Conservation (phyloP, 2,113 vertebrate genomes). For the Anoplopoma fimbria region DNA sequence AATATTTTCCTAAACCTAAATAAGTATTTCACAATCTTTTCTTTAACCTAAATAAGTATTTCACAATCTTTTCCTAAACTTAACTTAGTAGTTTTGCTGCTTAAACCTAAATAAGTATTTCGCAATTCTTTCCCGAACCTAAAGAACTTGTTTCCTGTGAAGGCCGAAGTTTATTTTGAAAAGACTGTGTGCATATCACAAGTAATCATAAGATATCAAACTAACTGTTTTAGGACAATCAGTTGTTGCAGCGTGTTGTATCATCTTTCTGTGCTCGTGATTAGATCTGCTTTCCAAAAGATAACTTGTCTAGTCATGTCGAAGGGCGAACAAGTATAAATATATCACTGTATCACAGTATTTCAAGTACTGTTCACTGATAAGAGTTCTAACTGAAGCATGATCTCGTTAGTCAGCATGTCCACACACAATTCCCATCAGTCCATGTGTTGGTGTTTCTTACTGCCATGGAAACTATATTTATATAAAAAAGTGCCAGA, state of each 20-base stretch:
- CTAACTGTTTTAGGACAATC: too few relatives aligned
- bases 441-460: neutral
- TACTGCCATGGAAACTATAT: conserved; percentile 4
- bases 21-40: too few relatives aligned
- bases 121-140: too few relatives aligned
- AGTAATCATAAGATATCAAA: too few relatives aligned
- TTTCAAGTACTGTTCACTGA: neutral
- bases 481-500: conserved; percentile 13
- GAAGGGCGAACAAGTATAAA: neutral
- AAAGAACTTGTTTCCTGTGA: too few relatives aligned
- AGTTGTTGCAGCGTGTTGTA: neutral
- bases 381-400: neutral
- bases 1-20: too few relatives aligned
- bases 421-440: conserved; percentile 4
- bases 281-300: neutral
- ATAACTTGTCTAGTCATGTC: neutral
- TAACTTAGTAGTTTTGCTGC: too few relatives aligned
- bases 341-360: neutral
- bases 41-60: too few relatives aligned
- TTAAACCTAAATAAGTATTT: too few relatives aligned
- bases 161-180: too few relatives aligned
- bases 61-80: too few relatives aligned
- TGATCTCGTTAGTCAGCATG: neutral
- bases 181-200: too few relatives aligned
- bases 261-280: neutral